Evolutionary conservation across 2,797 vertebrate species (phyloP).

Genomic region (Zonotrichia albicollis): DNA sequence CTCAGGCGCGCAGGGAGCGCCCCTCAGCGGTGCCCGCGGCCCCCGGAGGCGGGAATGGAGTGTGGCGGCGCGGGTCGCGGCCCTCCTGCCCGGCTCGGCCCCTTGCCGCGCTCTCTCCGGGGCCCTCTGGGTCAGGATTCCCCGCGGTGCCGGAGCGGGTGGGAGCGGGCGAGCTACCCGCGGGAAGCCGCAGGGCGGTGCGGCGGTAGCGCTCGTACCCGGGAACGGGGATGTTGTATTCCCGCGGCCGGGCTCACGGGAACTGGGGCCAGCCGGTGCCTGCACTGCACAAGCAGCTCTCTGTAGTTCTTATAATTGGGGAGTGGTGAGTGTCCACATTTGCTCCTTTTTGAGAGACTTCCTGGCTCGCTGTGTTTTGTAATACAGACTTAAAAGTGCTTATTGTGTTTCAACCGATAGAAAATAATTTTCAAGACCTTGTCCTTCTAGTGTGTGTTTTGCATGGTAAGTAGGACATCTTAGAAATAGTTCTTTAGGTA

Average conservation of each 20-base stretch:
- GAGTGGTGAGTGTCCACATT: fast-evolving
- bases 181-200: background rate
- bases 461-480: background rate
- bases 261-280: fast-evolving
- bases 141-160: background rate
- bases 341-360: background rate
- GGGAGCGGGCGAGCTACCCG: background rate
- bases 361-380: background rate
- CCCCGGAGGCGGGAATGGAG: background rate
- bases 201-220: background rate
- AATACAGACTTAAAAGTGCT: background rate
- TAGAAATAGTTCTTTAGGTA: background rate
- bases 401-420: background rate
- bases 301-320: background rate
- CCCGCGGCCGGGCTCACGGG: fast-evolving
- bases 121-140: background rate
- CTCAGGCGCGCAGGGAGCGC: background rate
- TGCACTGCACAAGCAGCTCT: fast-evolving
- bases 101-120: fast-evolving
- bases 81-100: background rate
- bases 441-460: background rate
- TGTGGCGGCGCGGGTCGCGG: too few relatives aligned
- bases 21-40: background rate
- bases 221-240: fast-evolving
- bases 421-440: background rate